Evolutionary conservation across 2,888 invertebrate species (phyloP).

Genomic region (Megamerina dolium): DNA sequence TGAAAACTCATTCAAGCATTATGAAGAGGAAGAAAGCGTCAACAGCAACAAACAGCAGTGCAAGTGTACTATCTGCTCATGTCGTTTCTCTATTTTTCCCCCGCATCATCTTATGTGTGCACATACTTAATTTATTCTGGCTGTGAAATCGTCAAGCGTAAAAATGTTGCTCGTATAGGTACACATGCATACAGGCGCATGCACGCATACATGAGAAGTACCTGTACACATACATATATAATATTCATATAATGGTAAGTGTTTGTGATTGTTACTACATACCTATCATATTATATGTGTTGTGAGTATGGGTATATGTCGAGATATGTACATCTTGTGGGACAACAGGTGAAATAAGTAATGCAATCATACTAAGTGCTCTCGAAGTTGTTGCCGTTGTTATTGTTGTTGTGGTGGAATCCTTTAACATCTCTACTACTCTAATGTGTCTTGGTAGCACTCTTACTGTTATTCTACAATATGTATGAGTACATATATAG

Average conservation of each 20-base stretch:
- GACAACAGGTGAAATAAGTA: conserved; percentile 16
- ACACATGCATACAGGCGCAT: too few relatives aligned
- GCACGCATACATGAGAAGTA: too few relatives aligned
- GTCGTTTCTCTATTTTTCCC: too few relatives aligned
- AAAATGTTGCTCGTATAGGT: too few relatives aligned
- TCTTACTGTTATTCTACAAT: background rate
- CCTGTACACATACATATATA: too few relatives aligned
- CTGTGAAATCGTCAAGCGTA: conserved; percentile 1
- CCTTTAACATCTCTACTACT: conserved; percentile 5
- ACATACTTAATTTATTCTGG: background rate
- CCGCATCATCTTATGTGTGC: background rate
- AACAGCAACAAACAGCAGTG: too few relatives aligned
- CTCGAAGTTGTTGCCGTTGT: conserved; percentile 3
- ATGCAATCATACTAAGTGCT: conserved; percentile 23
- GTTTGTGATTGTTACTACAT: too few relatives aligned
- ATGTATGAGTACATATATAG: background rate
- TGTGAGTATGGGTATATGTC: too few relatives aligned
- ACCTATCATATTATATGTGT: too few relatives aligned
- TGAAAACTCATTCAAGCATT: conserved; percentile 6
- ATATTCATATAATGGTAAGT: too few relatives aligned
- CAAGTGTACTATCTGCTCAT: too few relatives aligned
- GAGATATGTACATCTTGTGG: too few relatives aligned
- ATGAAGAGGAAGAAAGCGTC: conserved; percentile 2
- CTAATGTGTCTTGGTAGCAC: background rate
- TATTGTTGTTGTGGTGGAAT: background rate